Evolutionary conservation across 2,113 vertebrate species (phyloP).

Genomic region (Aegithalos caudatus): DNA sequence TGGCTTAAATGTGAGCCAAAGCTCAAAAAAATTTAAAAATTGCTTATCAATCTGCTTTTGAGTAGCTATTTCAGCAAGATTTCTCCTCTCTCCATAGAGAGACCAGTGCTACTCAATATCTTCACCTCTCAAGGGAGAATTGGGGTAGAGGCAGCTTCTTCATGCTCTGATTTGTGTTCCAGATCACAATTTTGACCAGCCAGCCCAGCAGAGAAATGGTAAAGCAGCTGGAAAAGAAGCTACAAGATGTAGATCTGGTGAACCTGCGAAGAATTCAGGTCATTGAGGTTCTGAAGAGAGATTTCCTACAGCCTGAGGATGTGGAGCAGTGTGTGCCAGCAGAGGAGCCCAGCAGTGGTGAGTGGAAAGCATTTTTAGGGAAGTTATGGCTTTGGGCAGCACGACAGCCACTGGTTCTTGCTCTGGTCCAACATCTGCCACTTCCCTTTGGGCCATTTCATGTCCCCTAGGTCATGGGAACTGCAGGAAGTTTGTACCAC

Average conservation of each 20-base stretch:
- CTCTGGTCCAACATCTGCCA: background rate
- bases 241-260: constrained; percentile 78
- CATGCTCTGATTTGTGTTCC: constrained; percentile 30
- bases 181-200: constrained; percentile 89
- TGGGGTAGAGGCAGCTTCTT: background rate
- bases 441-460: background rate
- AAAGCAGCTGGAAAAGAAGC: constrained; percentile 76
- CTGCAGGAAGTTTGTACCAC: background rate
- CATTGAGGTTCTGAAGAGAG: constrained; percentile 72
- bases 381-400: background rate
- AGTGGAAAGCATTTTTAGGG: background rate
- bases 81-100: background rate
- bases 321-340: constrained; percentile 50
- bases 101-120: background rate
- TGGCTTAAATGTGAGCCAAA: background rate
- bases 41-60: background rate
- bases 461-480: background rate
- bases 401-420: background rate
- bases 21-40: background rate
- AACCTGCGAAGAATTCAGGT: constrained; percentile 82
- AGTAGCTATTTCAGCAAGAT: background rate
- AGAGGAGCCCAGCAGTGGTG: constrained; percentile 53
- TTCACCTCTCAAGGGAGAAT: background rate
- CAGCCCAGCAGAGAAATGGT: constrained; percentile 75
- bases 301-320: constrained; percentile 11